A percentile compares a stretch with the other conserved stretches of the same genome.
phyloP scores from a whole-genome alignment of 2,888 invertebrate species.

The Diarsia brunnea region DNA sequence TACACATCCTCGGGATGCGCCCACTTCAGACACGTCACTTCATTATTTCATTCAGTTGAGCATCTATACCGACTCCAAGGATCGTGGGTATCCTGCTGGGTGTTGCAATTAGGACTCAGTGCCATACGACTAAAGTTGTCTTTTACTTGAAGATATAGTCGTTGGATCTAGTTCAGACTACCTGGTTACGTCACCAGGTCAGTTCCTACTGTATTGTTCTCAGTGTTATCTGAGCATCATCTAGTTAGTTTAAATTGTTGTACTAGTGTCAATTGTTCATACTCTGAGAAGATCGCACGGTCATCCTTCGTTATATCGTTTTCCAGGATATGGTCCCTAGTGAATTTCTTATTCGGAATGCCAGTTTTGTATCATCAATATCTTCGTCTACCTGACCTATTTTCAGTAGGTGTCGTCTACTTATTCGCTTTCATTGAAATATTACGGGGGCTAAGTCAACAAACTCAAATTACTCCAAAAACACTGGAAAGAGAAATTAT shows the following conservation, averaged over 20 bases:
- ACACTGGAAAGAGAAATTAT: neutral
- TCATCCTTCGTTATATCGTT: conserved; percentile 8
- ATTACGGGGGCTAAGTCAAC: neutral
- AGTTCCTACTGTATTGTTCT: conserved; percentile 59
- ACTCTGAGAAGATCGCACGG: conserved; percentile 31
- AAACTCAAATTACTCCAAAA: neutral
- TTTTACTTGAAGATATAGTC: conserved; percentile 20
- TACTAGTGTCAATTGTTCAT: conserved; percentile 48
- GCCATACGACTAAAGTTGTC: conserved; percentile 9
- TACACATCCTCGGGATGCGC: conserved; percentile 62
- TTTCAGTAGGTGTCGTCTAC: neutral
- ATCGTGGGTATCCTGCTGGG: conserved; percentile 8
- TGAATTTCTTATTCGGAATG: conserved; percentile 13
- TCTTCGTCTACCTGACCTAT: neutral
- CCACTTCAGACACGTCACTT: conserved; percentile 50
- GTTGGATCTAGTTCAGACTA: conserved; percentile 30
- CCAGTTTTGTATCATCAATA: neutral
- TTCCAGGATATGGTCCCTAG: neutral
- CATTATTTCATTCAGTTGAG: neutral
- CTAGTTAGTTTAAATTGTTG: conserved; percentile 34
- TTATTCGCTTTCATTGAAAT: neutral
- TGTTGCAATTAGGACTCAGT: conserved; percentile 25
- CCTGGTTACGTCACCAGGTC: conserved; percentile 50
- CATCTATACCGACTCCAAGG: conserved; percentile 5
- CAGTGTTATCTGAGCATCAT: conserved; percentile 45